Evolutionary conservation across 2,113 vertebrate genomes (phyloP).

Genomic region (Atractosteus spatula): DNA sequence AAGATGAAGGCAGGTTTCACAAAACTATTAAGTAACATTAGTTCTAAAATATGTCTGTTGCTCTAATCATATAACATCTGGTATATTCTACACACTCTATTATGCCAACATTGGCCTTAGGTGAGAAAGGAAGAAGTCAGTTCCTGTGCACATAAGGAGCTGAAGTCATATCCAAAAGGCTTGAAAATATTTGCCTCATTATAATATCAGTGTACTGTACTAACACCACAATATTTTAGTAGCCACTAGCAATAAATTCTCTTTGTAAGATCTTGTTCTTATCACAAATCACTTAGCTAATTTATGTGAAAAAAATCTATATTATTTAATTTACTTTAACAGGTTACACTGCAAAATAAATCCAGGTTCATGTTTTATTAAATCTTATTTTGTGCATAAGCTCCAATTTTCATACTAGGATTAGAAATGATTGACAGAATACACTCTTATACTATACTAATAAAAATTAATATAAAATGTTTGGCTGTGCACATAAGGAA

Average conservation of each 20-base stretch:
- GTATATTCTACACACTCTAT: slow-evolving; percentile 19
- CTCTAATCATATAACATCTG: slow-evolving; percentile 31
- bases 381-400: slow-evolving; percentile 24
- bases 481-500: not conserved
- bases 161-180: not conserved
- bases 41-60: not conserved
- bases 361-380: slow-evolving; percentile 15
- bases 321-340: slow-evolving; percentile 1
- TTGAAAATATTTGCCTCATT: slow-evolving; percentile 14
- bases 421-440: slow-evolving; percentile 28
- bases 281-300: too few species aligned
- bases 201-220: not conserved
- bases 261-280: too few species aligned
- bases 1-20: too few species aligned
- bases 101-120: slow-evolving; percentile 7
- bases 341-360: not conserved
- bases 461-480: not conserved
- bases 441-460: slow-evolving; percentile 9
- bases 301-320: too few species aligned
- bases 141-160: not conserved
- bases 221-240: not conserved
- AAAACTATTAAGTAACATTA: too few species aligned
- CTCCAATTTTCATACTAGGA: slow-evolving; percentile 30
- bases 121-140: slow-evolving; percentile 11
- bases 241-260: not conserved